Percentiles rank a stretch among this genome's conserved stretches.
phyloP scores from a whole-genome alignment of 2,888 invertebrate species.

The Norana najaformis region DNA sequence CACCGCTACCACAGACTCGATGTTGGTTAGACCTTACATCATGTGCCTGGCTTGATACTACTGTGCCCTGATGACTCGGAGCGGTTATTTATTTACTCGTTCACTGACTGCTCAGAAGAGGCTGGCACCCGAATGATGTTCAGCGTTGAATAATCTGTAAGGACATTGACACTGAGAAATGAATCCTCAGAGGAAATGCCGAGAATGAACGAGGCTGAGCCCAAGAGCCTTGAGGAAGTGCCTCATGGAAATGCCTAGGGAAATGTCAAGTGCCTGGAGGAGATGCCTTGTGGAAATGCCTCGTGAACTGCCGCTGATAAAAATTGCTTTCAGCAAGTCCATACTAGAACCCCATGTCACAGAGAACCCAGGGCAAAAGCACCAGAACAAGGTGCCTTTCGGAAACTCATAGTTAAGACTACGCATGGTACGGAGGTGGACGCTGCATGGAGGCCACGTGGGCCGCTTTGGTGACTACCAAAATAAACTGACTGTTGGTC shows the following conservation, averaged over 20 bases:
- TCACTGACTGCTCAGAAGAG: neutral
- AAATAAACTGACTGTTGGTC: neutral
- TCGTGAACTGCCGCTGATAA: neutral
- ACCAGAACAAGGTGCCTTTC: too few species aligned
- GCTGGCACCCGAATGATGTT: neutral
- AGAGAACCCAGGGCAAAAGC: neutral
- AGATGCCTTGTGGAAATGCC: slow-evolving; percentile 17
- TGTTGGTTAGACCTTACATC: neutral
- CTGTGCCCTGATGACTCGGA: neutral
- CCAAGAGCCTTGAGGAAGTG: slow-evolving; percentile 24
- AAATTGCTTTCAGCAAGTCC: neutral
- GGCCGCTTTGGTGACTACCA: neutral
- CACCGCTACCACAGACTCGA: neutral
- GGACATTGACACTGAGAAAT: neutral
- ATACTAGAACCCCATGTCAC: neutral
- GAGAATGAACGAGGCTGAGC: neutral
- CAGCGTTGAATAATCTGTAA: neutral
- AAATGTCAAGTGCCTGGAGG: slow-evolving; percentile 22
- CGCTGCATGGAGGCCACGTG: neutral
- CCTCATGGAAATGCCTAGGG: neutral
- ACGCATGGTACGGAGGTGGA: too few species aligned
- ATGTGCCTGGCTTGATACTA: neutral
- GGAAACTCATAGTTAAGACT: too few species aligned
- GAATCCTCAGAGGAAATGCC: neutral
- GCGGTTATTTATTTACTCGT: neutral